Conservation (phyloP, 2,797 vertebrate species). For the Brachymystax lenok region DNA sequence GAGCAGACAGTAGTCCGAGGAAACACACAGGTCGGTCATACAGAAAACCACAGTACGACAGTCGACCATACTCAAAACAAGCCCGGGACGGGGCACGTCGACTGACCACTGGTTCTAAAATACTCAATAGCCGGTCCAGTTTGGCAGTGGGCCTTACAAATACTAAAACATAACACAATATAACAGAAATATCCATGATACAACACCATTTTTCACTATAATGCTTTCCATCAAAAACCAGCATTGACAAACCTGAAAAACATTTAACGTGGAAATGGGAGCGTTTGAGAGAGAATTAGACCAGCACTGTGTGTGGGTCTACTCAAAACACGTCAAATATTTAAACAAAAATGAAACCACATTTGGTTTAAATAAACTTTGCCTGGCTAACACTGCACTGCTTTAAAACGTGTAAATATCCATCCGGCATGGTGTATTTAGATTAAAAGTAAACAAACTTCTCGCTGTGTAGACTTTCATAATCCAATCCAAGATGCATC, state of each 20-base stretch:
- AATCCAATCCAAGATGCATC: conserved; percentile 13
- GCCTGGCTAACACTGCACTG: conserved; percentile 15
- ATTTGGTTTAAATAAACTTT: conserved; percentile 52
- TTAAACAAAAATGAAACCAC: conserved; percentile 47
- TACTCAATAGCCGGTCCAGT: neutral
- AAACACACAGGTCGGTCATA: neutral
- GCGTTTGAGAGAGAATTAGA: neutral
- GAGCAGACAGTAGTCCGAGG: neutral
- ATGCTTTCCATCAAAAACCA: neutral
- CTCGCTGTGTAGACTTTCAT: neutral
- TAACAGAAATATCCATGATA: neutral
- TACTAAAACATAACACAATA: neutral
- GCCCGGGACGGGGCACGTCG: neutral
- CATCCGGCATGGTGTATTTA: conserved; percentile 9
- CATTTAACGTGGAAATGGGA: neutral
- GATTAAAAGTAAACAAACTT: conserved; percentile 7
- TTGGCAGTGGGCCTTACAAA: neutral
- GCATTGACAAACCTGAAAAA: neutral
- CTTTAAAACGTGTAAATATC: conserved; percentile 15
- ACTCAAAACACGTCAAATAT: conserved; percentile 55
- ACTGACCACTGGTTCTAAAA: neutral
- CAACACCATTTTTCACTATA: too few relatives aligned
- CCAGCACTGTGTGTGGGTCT: conserved; percentile 27
- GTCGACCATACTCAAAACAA: neutral
- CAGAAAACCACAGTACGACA: neutral